Percentiles rank a stretch among this genome's conserved stretches.
Evolutionary conservation across 1,140 invertebrate genomes (phyloP).

Genomic region (Atta colombica): DNA sequence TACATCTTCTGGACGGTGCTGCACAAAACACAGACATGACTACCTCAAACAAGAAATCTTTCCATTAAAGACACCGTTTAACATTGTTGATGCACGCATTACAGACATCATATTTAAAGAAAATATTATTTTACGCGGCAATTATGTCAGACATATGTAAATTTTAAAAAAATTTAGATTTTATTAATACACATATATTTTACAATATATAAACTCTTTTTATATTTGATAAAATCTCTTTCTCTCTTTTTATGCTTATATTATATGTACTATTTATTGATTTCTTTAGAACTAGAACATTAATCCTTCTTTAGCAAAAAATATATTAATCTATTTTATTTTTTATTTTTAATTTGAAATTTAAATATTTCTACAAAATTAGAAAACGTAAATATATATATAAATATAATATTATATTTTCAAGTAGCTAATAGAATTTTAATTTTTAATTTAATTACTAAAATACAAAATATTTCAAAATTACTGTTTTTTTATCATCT

Average conservation of each 20-base stretch:
- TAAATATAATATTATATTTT: neutral
- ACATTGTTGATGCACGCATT: neutral
- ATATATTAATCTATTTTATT: neutral
- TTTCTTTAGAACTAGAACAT: neutral
- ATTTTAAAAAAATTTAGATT: neutral
- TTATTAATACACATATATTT: neutral
- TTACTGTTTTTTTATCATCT: neutral
- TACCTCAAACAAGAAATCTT: constrained; percentile 26
- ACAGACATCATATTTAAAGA: neutral
- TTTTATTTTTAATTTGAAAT: constrained; percentile 7
- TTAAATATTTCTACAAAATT: neutral
- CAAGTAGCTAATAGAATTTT: neutral
- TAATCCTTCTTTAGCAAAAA: neutral
- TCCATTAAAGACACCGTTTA: constrained; percentile 4
- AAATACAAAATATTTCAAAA: neutral
- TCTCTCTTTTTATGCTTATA: too few species aligned
- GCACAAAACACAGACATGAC: constrained; percentile 21
- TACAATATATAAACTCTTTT: neutral
- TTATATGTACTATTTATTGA: neutral
- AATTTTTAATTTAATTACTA: neutral
- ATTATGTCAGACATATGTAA: neutral
- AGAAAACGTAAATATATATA: neutral
- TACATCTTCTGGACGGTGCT: constrained; percentile 25
- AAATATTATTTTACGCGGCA: constrained; percentile 13
- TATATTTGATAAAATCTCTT: neutral